A percentile compares a stretch with the other conserved stretches of the same genome.
phyloP scores from a whole-genome alignment of 1,140 invertebrate genomes.

The Aricia agestis region DNA sequence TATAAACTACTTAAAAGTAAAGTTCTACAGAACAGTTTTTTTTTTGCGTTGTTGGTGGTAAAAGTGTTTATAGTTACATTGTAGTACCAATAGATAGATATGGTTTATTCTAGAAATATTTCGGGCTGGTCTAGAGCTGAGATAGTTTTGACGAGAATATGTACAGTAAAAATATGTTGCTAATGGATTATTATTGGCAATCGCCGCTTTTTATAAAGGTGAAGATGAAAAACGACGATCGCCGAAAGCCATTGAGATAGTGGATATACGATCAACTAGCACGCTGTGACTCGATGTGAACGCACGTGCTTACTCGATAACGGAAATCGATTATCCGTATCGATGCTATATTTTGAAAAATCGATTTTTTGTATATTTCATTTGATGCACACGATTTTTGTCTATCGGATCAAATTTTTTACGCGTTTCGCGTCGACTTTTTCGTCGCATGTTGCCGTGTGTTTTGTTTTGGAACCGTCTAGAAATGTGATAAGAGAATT shows the following conservation, averaged over 20 bases:
- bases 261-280: not conserved
- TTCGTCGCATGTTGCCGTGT: not conserved
- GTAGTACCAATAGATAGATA: not conserved
- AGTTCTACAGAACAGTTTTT: too few relatives aligned
- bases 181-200: too few relatives aligned
- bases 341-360: not conserved
- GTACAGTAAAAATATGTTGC: too few relatives aligned
- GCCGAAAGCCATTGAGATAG: not conserved
- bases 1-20: too few relatives aligned
- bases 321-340: not conserved
- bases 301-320: not conserved
- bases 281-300: not conserved
- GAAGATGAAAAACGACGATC: too few relatives aligned
- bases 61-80: not conserved
- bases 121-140: too few relatives aligned
- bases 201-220: too few relatives aligned
- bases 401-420: not conserved
- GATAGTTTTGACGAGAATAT: too few relatives aligned
- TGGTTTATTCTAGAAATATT: not conserved
- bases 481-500: constrained; percentile 45
- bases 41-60: not conserved
- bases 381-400: not conserved
- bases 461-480: constrained; percentile 18
- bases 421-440: not conserved
- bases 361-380: not conserved